phyloP scores from a whole-genome alignment of 2,113 vertebrate species.

The Felis chaus region DNA sequence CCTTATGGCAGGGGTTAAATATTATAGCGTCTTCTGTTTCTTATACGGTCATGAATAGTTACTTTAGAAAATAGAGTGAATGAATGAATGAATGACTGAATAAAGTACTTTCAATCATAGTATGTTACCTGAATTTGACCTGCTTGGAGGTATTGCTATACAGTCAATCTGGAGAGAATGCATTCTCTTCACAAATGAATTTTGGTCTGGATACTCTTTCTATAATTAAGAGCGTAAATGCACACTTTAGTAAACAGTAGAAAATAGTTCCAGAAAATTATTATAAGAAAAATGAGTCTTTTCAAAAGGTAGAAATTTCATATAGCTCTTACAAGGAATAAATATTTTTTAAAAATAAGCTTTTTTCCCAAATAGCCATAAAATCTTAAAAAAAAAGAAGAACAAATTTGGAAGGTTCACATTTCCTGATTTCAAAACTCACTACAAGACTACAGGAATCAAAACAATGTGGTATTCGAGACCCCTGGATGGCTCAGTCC shows the following conservation, averaged over 20 bases:
- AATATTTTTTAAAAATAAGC: not conserved
- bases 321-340: not conserved
- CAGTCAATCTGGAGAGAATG: conserved; percentile 87
- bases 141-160: conserved; percentile 74
- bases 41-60: not conserved
- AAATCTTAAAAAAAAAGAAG: not conserved
- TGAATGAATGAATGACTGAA: not conserved
- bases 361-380: not conserved
- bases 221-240: conserved; percentile 72
- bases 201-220: conserved; percentile 85
- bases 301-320: conserved; percentile 34
- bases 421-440: conserved; percentile 47
- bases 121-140: conserved; percentile 79
- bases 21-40: not conserved
- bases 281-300: not conserved
- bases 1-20: not conserved
- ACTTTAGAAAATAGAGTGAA: not conserved
- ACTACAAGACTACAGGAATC: not conserved
- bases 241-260: not conserved
- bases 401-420: not conserved
- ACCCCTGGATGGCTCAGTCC: no score
- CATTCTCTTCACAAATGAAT: conserved; percentile 87
- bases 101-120: not conserved
- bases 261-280: conserved; percentile 23
- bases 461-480: not conserved